Evolutionary conservation across 2,113 vertebrate genomes (phyloP).

Genomic region (Ploceus nigricollis): DNA sequence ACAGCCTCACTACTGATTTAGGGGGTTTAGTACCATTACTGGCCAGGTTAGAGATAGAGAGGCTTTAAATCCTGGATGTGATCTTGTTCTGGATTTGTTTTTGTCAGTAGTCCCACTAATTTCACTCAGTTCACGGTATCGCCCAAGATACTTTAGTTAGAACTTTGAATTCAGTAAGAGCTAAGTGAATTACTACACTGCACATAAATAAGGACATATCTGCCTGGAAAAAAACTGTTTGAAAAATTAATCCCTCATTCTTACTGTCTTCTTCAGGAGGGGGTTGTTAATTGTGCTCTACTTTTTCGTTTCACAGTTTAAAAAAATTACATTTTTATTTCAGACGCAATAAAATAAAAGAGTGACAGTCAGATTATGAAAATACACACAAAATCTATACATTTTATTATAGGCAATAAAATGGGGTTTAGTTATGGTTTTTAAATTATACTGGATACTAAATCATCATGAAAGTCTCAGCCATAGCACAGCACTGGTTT

Average conservation of each 20-base stretch:
- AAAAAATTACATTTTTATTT: background rate
- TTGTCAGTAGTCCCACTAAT: background rate
- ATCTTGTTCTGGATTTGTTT: background rate
- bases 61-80: background rate
- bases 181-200: background rate
- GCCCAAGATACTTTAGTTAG: background rate
- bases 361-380: background rate
- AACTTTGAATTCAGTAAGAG: background rate
- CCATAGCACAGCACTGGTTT: background rate
- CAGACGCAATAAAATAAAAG: background rate
- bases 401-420: background rate
- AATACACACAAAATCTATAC: background rate
- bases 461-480: background rate
- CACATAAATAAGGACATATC: background rate
- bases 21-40: background rate
- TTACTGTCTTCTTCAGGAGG: background rate
- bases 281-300: background rate
- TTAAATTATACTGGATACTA: background rate
- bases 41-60: background rate
- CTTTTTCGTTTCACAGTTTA: background rate
- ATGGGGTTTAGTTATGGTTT: background rate
- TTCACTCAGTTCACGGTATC: background rate
- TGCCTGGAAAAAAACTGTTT: background rate
- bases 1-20: background rate
- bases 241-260: background rate